A percentile compares a stretch with the other conserved stretches of the same genome.
Conservation (phyloP, 2,888 invertebrate genomes). For the Pteria penguin region DNA sequence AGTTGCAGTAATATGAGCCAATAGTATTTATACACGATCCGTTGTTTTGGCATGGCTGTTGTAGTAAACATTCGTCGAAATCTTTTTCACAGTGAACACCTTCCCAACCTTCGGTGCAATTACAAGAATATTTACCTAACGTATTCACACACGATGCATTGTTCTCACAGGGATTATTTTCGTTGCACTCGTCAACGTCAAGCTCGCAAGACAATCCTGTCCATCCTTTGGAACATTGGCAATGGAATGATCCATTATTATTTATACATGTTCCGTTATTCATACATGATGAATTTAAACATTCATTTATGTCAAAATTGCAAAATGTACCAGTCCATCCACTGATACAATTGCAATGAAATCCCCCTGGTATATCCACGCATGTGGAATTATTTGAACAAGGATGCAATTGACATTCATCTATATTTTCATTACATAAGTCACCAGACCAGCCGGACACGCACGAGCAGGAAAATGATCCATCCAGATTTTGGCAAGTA, state of each 20-base stretch:
- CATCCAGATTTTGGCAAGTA: conserved; percentile 1
- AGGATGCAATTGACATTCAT: conserved; percentile 15
- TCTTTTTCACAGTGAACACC: conserved; percentile 35
- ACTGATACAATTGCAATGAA: conserved; percentile 19
- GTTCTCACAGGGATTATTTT: conserved; percentile 23
- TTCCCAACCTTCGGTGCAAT: conserved; percentile 33
- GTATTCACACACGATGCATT: conserved; percentile 33
- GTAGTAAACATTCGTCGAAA: too few species aligned
- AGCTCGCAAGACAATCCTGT: too few species aligned
- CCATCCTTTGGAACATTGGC: too few species aligned
- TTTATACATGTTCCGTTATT: too few species aligned
- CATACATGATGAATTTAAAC: too few species aligned
- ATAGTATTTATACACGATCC: conserved; percentile 1
- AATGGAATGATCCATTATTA: too few species aligned
- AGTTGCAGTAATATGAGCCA: conserved; percentile 6
- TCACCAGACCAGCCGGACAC: background rate
- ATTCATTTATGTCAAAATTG: too few species aligned
- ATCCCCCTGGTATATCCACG: conserved; percentile 22
- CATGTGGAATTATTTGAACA: conserved; percentile 44
- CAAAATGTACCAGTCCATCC: conserved; percentile 36
- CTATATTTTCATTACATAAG: background rate
- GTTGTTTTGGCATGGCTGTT: too few species aligned
- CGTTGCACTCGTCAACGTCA: conserved; percentile 36
- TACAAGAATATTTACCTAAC: conserved; percentile 29
- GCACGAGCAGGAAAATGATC: conserved; percentile 16